A percentile compares a stretch with the other conserved stretches of the same genome.
Evolutionary conservation across 2,888 invertebrate species (phyloP).

Genomic region (Andrena praecox): DNA sequence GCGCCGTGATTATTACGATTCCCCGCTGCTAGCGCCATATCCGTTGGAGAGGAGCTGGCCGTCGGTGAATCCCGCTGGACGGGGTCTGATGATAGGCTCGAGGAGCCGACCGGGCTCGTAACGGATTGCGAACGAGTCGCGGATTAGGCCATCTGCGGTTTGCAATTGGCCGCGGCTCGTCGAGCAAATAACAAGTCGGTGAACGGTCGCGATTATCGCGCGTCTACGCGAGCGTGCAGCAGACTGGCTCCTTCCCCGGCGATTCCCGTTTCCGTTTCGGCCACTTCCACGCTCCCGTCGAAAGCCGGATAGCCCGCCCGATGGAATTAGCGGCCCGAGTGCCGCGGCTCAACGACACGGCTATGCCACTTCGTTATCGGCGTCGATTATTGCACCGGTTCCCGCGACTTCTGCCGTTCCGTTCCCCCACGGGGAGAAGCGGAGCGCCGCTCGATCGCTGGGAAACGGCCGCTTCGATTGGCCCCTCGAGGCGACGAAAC

Average conservation of each 20-base stretch:
- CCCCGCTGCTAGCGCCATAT: conserved; percentile 29
- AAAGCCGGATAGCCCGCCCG: background rate
- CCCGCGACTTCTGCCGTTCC: too few relatives aligned
- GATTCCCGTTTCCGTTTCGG: background rate
- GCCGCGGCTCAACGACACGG: too few relatives aligned
- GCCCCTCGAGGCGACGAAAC: background rate
- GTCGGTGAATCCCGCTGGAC: conserved; percentile 46
- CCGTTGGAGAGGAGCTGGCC: conserved; percentile 1
- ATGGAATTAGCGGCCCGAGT: conserved; percentile 1
- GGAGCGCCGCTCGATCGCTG: too few relatives aligned
- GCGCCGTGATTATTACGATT: conserved; percentile 46
- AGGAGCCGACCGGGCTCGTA: conserved; percentile 17
- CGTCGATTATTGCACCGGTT: too few relatives aligned
- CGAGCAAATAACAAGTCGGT: conserved; percentile 65
- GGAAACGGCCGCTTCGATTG: too few relatives aligned
- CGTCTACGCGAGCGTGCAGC: conserved; percentile 28
- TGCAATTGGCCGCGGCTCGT: conserved; percentile 64
- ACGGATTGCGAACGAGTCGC: conserved; percentile 34
- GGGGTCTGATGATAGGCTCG: conserved; percentile 56
- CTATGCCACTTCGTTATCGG: too few relatives aligned
- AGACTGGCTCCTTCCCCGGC: background rate
- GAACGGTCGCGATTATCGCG: conserved; percentile 59
- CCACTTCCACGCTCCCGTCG: background rate
- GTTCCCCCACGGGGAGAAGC: too few relatives aligned
- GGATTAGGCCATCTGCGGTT: conserved; percentile 63